A percentile compares a stretch with the other conserved stretches of the same genome.
phyloP scores from a whole-genome alignment of 2,797 vertebrate species.

The Protonibea diacanthus region DNA sequence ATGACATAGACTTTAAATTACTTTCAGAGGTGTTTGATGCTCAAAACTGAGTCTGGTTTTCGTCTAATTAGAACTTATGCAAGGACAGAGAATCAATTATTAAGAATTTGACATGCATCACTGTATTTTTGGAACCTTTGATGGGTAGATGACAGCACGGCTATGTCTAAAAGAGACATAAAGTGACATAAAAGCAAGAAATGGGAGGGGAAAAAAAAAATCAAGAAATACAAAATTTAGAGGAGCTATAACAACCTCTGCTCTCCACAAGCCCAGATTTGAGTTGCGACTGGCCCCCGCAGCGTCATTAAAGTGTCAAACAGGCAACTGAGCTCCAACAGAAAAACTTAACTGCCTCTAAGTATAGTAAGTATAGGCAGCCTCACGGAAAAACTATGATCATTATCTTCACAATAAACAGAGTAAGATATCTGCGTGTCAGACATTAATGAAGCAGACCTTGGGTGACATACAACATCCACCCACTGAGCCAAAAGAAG shows the following conservation, averaged over 20 bases:
- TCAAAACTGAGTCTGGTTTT: background rate
- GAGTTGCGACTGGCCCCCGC: background rate
- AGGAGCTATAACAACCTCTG: background rate
- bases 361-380: background rate
- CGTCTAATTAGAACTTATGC: background rate
- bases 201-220: background rate
- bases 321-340: background rate
- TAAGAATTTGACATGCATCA: background rate
- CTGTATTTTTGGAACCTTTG: background rate
- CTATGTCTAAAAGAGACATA: background rate
- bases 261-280: background rate
- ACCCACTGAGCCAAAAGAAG: background rate
- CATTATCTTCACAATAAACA: constrained; percentile 12
- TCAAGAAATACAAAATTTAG: constrained; percentile 3
- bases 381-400: background rate
- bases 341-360: background rate
- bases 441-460: background rate
- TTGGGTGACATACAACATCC: background rate
- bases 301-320: constrained; percentile 13
- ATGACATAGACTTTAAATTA: background rate
- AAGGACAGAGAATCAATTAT: background rate
- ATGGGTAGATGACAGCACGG: background rate
- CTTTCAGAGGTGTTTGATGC: background rate
- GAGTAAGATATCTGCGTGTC: background rate
- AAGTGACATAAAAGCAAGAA: background rate